Conservation (phyloP, 1,140 invertebrate genomes). For the Araneus ventricosus region DNA sequence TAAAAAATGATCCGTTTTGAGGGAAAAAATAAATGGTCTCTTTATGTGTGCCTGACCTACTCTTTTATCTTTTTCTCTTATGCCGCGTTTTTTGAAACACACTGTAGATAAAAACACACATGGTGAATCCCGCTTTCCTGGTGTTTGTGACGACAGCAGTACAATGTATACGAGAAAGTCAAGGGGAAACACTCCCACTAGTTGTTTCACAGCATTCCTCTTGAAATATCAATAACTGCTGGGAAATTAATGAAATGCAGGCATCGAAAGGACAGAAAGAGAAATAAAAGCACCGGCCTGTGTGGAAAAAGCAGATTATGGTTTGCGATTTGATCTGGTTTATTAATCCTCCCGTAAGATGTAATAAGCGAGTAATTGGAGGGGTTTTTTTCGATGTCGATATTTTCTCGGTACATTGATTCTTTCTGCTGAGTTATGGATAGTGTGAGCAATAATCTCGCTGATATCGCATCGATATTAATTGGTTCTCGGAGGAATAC, state of each 20-base stretch:
- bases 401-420: neutral
- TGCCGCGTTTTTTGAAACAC: too few species aligned
- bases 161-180: too few species aligned
- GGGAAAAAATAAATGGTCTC: too few species aligned
- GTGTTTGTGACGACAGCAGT: too few species aligned
- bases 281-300: neutral
- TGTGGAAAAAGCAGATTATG: neutral
- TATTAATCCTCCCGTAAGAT: neutral
- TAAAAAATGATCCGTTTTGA: too few species aligned
- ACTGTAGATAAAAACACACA: too few species aligned
- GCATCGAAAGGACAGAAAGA: neutral
- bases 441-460: neutral
- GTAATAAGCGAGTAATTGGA: conserved; percentile 17
- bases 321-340: neutral
- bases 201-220: neutral
- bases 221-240: neutral
- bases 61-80: too few species aligned
- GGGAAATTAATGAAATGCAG: neutral
- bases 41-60: too few species aligned
- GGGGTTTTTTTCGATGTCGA: neutral
- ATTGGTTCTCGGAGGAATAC: neutral
- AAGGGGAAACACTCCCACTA: too few species aligned
- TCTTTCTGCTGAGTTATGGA: neutral
- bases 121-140: too few species aligned
- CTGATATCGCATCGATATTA: neutral